Conservation (phyloP, 2,113 vertebrate species). For the Mesoclemmys tuberculata region DNA sequence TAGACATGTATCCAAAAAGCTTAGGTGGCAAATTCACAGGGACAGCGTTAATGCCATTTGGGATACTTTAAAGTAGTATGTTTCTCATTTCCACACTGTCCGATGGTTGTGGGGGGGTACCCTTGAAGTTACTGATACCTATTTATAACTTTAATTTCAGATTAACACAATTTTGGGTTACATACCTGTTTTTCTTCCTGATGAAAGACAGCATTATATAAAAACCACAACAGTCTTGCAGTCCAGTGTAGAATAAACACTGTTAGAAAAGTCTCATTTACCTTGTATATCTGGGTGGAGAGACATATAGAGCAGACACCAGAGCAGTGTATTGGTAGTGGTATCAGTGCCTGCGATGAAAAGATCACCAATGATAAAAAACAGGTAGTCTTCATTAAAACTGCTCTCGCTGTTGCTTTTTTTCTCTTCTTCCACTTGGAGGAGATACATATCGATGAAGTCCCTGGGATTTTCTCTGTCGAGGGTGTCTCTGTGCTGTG, state of each 20-base stretch:
- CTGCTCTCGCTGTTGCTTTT: conserved; percentile 78
- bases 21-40: neutral
- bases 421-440: conserved; percentile 82
- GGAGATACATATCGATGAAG: conserved; percentile 95
- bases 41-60: neutral
- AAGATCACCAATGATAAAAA: conserved; percentile 95
- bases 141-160: rapidly evolving
- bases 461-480: conserved; percentile 88
- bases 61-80: neutral
- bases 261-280: conserved; percentile 54
- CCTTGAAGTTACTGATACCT: neutral
- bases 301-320: conserved; percentile 94
- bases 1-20: neutral
- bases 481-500: conserved; percentile 84
- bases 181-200: neutral
- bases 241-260: neutral
- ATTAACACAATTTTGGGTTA: rapidly evolving
- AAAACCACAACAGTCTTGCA: neutral
- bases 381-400: conserved; percentile 93
- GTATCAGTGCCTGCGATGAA: conserved; percentile 98
- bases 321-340: conserved; percentile 93
- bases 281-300: conserved; percentile 90
- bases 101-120: neutral
- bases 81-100: too few species aligned
- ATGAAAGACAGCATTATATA: neutral